Evolutionary conservation across 2,888 invertebrate species (phyloP).

Genomic region (Idaea aversata): DNA sequence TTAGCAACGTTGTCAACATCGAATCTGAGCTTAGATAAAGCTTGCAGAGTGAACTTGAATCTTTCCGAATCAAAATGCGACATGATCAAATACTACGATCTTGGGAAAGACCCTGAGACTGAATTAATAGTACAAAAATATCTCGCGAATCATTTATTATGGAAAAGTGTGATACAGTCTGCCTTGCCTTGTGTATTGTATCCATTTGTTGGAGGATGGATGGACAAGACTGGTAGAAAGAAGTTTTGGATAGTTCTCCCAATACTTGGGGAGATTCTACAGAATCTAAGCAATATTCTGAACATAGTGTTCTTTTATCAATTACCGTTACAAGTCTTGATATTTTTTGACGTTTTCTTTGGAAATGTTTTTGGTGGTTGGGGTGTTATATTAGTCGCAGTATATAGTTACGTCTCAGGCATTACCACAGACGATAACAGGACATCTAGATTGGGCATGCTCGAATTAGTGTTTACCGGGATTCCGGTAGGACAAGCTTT

Average conservation of each 20-base stretch:
- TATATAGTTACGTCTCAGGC: conserved; percentile 83
- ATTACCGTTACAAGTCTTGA: conserved; percentile 76
- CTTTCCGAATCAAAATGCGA: conserved; percentile 63
- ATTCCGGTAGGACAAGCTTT: conserved; percentile 78
- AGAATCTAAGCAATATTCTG: conserved; percentile 72
- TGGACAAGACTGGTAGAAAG: conserved; percentile 79
- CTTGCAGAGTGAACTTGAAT: conserved; percentile 63
- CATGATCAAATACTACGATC: conserved; percentile 55
- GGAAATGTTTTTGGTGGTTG: conserved; percentile 77
- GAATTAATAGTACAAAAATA: conserved; percentile 82
- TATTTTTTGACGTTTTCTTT: conserved; percentile 76
- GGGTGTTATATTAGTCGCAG: conserved; percentile 80
- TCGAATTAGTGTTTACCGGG: conserved; percentile 81
- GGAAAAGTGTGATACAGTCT: conserved; percentile 79
- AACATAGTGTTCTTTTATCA: conserved; percentile 81
- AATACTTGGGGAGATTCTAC: conserved; percentile 75
- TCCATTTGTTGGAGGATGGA: conserved; percentile 82
- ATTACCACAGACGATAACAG: conserved; percentile 79
- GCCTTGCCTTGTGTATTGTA: conserved; percentile 78
- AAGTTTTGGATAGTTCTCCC: conserved; percentile 80
- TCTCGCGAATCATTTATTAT: conserved; percentile 79
- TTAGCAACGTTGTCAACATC: conserved; percentile 84
- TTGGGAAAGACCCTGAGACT: conserved; percentile 79
- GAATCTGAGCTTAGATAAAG: conserved; percentile 73
- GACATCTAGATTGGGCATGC: conserved; percentile 81